These are phyloP conservation scores for Diogma glabrata DNA, from an alignment of 2,888 invertebrate genomes.

Conservation along the genomic window DNA sequence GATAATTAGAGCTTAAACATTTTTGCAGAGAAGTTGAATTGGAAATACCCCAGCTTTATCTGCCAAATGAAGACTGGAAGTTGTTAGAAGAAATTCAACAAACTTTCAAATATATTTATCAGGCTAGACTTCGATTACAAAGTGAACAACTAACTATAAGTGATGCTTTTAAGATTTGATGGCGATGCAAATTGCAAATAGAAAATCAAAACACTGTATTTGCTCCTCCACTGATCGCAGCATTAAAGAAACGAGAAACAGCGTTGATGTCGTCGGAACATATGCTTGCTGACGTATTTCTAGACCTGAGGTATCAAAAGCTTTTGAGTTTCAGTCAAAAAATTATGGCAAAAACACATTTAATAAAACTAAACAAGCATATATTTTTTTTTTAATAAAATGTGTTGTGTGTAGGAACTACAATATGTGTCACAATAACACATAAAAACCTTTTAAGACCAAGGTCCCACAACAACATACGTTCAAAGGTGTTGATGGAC, in stretches of 20 bases:
- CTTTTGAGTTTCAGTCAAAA: neutral
- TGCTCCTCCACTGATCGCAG: conserved; percentile 1
- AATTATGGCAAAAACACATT: conserved; percentile 1
- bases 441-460: too few species aligned
- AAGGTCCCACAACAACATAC: too few species aligned
- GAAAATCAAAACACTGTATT: neutral
- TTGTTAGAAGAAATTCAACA: neutral
- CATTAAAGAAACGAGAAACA: neutral
- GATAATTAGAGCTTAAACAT: neutral
- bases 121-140: neutral
- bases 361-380: neutral
- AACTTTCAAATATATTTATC: conserved; percentile 3
- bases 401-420: too few species aligned
- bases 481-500: too few species aligned
- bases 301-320: neutral
- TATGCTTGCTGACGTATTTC: conserved; percentile 1
- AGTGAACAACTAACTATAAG: conserved; percentile 4
- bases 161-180: conserved; percentile 1
- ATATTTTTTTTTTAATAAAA: too few species aligned
- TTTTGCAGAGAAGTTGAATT: neutral
- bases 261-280: neutral
- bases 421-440: too few species aligned
- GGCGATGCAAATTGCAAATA: conserved; percentile 1
- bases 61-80: neutral
- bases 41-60: neutral